phyloP scores from a whole-genome alignment of 1,140 invertebrate species.

The Bombus consobrinus region DNA sequence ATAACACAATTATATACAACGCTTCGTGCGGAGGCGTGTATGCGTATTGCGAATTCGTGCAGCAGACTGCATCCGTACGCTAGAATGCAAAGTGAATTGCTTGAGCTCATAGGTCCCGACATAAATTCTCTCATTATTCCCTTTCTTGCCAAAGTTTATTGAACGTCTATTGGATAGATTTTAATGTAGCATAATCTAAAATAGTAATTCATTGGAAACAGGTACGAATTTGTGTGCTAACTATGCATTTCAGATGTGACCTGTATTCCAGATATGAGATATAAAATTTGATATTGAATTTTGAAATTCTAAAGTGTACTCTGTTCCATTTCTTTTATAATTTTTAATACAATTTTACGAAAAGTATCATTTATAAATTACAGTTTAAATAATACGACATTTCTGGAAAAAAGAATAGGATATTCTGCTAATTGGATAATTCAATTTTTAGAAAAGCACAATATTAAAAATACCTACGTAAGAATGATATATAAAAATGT shows the following conservation, averaged over 20 bases:
- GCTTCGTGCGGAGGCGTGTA: conserved; percentile 7
- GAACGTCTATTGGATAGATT: background rate
- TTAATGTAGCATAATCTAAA: background rate
- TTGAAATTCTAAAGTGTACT: background rate
- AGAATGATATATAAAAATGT: background rate
- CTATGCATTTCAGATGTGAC: background rate
- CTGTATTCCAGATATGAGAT: background rate
- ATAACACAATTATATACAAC: conserved; percentile 77
- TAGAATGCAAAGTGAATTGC: conserved; percentile 16
- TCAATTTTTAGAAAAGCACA: background rate
- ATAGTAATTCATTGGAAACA: background rate
- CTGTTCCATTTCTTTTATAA: background rate
- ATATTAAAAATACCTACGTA: background rate
- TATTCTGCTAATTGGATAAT: background rate
- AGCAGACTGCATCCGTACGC: conserved; percentile 24
- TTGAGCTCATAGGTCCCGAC: conserved; percentile 11
- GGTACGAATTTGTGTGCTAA: background rate
- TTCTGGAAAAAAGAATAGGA: background rate
- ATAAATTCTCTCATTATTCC: conserved; percentile 36
- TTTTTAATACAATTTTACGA: background rate
- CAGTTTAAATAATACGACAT: background rate
- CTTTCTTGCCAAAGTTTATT: conserved; percentile 34
- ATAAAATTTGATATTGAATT: background rate
- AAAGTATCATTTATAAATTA: background rate
- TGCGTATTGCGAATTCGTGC: conserved; percentile 13